Conservation (phyloP, 2,888 invertebrate genomes). For the Oligia latruncula region DNA sequence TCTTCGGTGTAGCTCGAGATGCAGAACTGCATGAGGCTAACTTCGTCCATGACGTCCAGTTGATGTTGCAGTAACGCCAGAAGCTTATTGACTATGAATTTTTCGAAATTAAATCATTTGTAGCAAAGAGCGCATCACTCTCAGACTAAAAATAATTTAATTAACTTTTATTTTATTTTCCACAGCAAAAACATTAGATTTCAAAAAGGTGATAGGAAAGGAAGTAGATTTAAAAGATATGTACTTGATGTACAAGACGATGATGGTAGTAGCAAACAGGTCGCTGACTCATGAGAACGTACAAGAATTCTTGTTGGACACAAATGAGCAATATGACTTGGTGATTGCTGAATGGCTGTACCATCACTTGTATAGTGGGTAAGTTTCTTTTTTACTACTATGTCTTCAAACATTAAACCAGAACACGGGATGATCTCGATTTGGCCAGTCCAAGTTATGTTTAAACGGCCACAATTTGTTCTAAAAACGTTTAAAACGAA, state of each 20-base stretch:
- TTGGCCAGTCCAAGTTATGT: not conserved
- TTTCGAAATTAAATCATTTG: not conserved
- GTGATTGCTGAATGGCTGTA: constrained; percentile 78
- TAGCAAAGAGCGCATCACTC: not conserved
- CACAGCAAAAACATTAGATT: constrained; percentile 46
- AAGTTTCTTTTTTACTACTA: constrained; percentile 19
- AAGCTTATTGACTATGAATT: too few species aligned
- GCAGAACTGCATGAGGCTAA: too few species aligned
- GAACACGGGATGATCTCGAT: not conserved
- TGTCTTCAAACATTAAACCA: not conserved
- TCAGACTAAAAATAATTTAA: not conserved
- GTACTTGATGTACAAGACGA: constrained; percentile 29
- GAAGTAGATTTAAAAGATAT: constrained; percentile 54
- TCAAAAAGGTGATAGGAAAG: constrained; percentile 60
- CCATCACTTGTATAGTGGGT: constrained; percentile 74
- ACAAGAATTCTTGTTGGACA: constrained; percentile 69
- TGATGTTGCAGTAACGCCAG: too few species aligned
- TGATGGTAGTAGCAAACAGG: constrained; percentile 47
- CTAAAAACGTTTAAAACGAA: not conserved
- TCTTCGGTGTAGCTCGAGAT: too few species aligned
- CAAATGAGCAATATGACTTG: constrained; percentile 71
- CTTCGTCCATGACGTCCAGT: too few species aligned
- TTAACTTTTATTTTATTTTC: not conserved
- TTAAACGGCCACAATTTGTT: not conserved
- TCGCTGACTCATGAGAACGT: constrained; percentile 61